Base-by-base conservation (phyloP, 2,888 invertebrate species). In the Unio pictorum region DNA sequence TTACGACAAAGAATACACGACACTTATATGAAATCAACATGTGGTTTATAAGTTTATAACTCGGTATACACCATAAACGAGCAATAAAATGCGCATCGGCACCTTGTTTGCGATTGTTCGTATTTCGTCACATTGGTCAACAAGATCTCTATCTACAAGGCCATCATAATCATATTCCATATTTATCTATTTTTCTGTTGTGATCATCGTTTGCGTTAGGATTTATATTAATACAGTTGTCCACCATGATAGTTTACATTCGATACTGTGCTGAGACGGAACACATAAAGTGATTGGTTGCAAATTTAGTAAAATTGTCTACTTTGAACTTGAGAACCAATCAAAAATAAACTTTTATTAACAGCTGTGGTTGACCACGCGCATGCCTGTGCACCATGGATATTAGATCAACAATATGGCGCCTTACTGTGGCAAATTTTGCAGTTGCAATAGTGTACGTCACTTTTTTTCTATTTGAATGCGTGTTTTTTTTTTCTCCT, bases 391-490 rank as follows among this genome's bases (percentile, higher is more conserved):
- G 72, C 69, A 67, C 78, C 76, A 75, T 83, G 79, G 81, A 76
- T 76, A 83, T 80, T n/a, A 72, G 73, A 45, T 81, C 75, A 84
- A 84, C 84, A 84, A 82, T 71, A 81, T 82, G 82, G 82, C 79
- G 68, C 72, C 73, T 45, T 65, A 60, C 61, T 8, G 28, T 30
- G 20, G 20, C 45, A 45, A 45, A 45, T 45, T 45, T 45, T 45
- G 11, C 11, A 45, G 45, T 45, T 11, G 45, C 45, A 45, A 3
- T 45, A 45, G 11, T 11, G 45, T 45, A 45, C 45, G 45, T 45
- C 45, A 11, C 45, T 45, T 45, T 7, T 34, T 45, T 45, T 45
- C 0, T 45, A 45, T 11, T 11, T 45, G 45, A 45, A 45, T 45
- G 11, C 11, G 2, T 11, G 3, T 45, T 45, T 45, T 11, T 11